Conservation (phyloP, 2,113 vertebrate genomes). For the human (Homo sapiens) region GRCh38 chr6:109051001-109051500, state of each 20-base stretch:
- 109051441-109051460: conserved; percentile 32
- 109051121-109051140: conserved; percentile 1
- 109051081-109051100: neutral
- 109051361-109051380: conserved; percentile 19
- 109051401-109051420: neutral
- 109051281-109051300: neutral
- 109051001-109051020: conserved; percentile 33
- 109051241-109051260: neutral
- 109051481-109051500: conserved; percentile 35
- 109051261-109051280: conserved; percentile 40
- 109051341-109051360: conserved; percentile 30
- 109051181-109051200: neutral
- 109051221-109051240: conserved; percentile 27
- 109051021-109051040: neutral
- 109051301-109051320: conserved; percentile 14
- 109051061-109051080: neutral
- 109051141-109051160: neutral
- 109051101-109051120: neutral
- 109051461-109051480: conserved; percentile 47
- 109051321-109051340: neutral
- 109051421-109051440: conserved; percentile 10
- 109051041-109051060: neutral
- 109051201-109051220: conserved; percentile 45
- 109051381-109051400: conserved; percentile 52
- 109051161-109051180: conserved; percentile 2